Conservation (phyloP, 2,797 vertebrate species). For the Rachycentron canadum region DNA sequence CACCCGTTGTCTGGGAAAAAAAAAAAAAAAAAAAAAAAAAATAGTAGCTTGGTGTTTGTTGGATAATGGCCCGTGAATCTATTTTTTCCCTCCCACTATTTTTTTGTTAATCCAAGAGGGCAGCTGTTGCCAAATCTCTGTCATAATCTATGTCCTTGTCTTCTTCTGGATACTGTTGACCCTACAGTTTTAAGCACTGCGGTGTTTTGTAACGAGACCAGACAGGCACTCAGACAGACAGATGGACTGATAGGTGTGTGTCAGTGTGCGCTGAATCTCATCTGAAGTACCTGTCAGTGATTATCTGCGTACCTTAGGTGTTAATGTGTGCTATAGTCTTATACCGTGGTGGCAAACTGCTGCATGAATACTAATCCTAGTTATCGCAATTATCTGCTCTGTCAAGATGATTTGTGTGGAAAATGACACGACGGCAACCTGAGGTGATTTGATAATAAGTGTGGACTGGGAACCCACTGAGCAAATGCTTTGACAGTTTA, state of each 20-base stretch:
- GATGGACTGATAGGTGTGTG: conserved; percentile 48
- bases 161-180: conserved; percentile 62
- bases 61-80: conserved; percentile 60
- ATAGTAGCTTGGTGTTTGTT: conserved; percentile 40
- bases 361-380: conserved; percentile 64
- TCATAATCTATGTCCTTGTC: conserved; percentile 73
- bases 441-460: conserved; percentile 76
- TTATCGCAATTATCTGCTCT: conserved; percentile 71
- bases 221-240: conserved; percentile 55
- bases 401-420: conserved; percentile 70
- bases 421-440: conserved; percentile 73
- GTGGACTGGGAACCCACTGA: conserved; percentile 66
- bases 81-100: conserved; percentile 54
- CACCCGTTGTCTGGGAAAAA: conserved; percentile 22
- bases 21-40: conserved; percentile 40
- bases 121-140: conserved; percentile 74
- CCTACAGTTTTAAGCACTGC: conserved; percentile 60
- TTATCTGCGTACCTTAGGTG: conserved; percentile 62
- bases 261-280: conserved; percentile 19
- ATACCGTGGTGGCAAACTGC: conserved; percentile 36
- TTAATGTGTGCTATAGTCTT: conserved; percentile 56
- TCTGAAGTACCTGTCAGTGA: conserved; percentile 52
- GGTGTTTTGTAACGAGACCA: conserved; percentile 59
- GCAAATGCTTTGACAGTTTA: conserved; percentile 73
- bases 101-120: conserved; percentile 75